These are phyloP conservation scores for Subacronicta megacephala DNA, from an alignment of 2,888 invertebrate species.

Conservation along the genomic window DNA sequence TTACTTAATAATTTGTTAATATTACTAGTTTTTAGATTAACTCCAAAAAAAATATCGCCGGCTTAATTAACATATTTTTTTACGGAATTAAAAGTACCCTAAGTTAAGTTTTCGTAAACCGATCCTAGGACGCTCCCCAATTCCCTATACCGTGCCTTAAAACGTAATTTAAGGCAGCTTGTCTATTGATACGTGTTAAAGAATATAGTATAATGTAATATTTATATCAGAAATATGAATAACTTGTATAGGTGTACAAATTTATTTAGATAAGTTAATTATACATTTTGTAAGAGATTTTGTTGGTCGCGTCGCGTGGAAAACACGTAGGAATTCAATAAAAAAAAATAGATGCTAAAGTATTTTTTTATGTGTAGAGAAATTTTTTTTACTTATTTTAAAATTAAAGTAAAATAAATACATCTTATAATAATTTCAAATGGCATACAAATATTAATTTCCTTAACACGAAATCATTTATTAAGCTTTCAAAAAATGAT, in stretches of 20 bases:
- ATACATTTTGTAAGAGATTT: conserved; percentile 16
- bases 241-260: conserved; percentile 54
- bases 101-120: neutral
- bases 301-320: neutral
- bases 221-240: conserved; percentile 45
- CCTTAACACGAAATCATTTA: too few species aligned
- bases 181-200: conserved; percentile 32
- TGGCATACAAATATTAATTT: too few species aligned
- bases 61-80: too few species aligned
- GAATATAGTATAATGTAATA: conserved; percentile 48
- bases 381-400: too few species aligned
- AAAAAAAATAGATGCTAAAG: too few species aligned
- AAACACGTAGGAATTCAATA: too few species aligned
- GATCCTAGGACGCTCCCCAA: conserved; percentile 2
- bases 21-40: too few species aligned
- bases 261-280: conserved; percentile 39
- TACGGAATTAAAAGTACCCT: conserved; percentile 1
- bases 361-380: too few species aligned
- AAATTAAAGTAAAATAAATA: too few species aligned
- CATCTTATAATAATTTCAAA: too few species aligned
- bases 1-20: neutral
- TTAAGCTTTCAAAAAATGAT: too few species aligned
- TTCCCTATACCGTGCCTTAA: conserved; percentile 24
- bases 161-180: conserved; percentile 49
- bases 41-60: too few species aligned